Percentiles rank a stretch among this genome's conserved stretches.
Evolutionary conservation across 2,113 vertebrate species (phyloP).

Genomic region (Triplophysa dalaica): DNA sequence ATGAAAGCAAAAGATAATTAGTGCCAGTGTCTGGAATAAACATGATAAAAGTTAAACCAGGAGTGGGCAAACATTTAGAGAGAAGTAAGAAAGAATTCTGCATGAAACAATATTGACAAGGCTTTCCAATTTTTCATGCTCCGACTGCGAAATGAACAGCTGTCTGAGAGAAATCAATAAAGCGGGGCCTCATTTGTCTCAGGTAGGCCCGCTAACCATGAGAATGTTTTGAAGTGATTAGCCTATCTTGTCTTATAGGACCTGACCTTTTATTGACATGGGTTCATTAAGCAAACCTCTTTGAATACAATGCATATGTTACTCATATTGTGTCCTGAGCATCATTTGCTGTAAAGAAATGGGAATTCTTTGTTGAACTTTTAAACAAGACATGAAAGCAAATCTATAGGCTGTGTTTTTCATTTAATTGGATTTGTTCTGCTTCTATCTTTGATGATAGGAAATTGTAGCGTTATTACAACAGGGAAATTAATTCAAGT

Average conservation of each 20-base stretch:
- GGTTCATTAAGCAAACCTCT: conserved; percentile 42
- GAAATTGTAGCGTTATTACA: neutral
- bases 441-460: conserved; percentile 2
- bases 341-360: conserved; percentile 37
- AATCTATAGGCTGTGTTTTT: neutral
- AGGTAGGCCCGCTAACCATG: conserved; percentile 55
- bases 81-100: conserved; percentile 26
- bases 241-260: conserved; percentile 52
- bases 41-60: conserved; percentile 44
- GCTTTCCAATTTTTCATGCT: conserved; percentile 29
- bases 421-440: conserved; percentile 5
- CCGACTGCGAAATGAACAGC: conserved; percentile 37
- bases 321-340: conserved; percentile 39
- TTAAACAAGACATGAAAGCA: conserved; percentile 5
- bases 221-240: conserved; percentile 58
- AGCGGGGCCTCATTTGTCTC: conserved; percentile 43
- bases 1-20: conserved; percentile 56
- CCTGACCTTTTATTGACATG: conserved; percentile 37
- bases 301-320: conserved; percentile 41
- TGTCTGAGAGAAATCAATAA: conserved; percentile 42
- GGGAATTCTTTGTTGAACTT: conserved; percentile 25
- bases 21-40: conserved; percentile 44
- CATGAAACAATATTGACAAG: conserved; percentile 43
- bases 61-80: conserved; percentile 27
- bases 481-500: neutral